Conservation (phyloP, 1,140 invertebrate genomes). For the Philopotamus ludificatus region DNA sequence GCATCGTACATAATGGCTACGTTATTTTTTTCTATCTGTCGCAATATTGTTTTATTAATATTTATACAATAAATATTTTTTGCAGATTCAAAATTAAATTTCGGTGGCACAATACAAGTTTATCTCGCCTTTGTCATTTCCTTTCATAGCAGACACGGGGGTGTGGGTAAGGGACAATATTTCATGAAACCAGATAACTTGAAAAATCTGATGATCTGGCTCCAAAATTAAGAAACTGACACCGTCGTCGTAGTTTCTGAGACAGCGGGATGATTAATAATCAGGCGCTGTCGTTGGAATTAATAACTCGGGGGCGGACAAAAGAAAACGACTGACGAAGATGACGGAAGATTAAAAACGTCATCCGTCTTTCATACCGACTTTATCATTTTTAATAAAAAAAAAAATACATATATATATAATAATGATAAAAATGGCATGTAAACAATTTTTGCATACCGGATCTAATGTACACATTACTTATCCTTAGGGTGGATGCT, state of each 20-base stretch:
- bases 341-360: slow-evolving; percentile 27
- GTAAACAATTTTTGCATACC: background rate
- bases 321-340: slow-evolving; percentile 10
- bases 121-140: too few species aligned
- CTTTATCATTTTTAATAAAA: too few species aligned
- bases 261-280: background rate
- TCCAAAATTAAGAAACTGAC: slow-evolving; percentile 22
- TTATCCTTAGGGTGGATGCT: background rate
- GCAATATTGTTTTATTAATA: too few species aligned
- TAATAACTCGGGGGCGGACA: slow-evolving; percentile 16
- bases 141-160: too few species aligned
- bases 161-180: background rate
- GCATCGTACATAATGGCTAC: too few species aligned
- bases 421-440: too few species aligned
- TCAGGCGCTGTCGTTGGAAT: slow-evolving; percentile 2
- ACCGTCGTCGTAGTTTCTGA: background rate
- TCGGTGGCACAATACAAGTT: too few species aligned
- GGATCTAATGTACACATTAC: background rate
- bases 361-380: too few species aligned
- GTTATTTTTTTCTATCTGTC: too few species aligned
- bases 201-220: slow-evolving; percentile 14
- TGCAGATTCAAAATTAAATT: too few species aligned
- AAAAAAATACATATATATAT: too few species aligned
- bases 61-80: too few species aligned
- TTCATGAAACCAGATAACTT: slow-evolving; percentile 15